A percentile compares a stretch with the other conserved stretches of the same genome.
These are phyloP conservation scores for Tenebrosternarchus preto DNA, from an alignment of 2,113 vertebrate genomes.

Conservation along the genomic window DNA sequence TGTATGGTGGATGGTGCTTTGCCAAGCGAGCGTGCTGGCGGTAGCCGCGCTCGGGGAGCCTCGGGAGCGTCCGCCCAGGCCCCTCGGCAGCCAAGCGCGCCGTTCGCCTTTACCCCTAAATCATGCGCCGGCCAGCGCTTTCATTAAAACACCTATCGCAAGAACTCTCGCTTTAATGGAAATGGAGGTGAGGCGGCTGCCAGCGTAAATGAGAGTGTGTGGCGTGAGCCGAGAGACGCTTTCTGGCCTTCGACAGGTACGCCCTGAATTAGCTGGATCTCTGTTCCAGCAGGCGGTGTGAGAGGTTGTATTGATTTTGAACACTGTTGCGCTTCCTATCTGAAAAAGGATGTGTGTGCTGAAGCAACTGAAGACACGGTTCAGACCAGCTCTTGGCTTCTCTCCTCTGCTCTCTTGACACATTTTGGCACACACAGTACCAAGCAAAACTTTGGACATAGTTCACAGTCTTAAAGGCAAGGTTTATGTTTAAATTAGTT, in stretches of 20 bases:
- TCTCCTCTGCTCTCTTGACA: slow-evolving; percentile 41
- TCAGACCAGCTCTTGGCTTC: slow-evolving; percentile 68
- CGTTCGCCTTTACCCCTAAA: no score
- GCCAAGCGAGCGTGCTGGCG: neutral
- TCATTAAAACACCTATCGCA: slow-evolving; percentile 80
- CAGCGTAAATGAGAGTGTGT: slow-evolving; percentile 76
- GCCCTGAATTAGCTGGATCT: slow-evolving; percentile 78
- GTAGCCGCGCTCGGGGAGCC: neutral
- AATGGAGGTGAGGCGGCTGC: slow-evolving; percentile 68
- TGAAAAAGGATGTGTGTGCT: slow-evolving; percentile 77
- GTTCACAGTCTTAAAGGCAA: no score
- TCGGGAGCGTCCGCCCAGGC: slow-evolving; percentile 9
- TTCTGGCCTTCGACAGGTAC: slow-evolving; percentile 75
- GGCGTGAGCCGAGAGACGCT: slow-evolving; percentile 70
- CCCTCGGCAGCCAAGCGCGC: no score
- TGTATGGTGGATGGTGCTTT: neutral
- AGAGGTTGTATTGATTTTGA: slow-evolving; percentile 78
- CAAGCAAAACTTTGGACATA: no score
- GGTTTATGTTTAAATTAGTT: no score
- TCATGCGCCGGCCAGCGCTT: slow-evolving; percentile 50
- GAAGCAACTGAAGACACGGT: slow-evolving; percentile 73
- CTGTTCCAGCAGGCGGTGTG: slow-evolving; percentile 75
- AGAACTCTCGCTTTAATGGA: slow-evolving; percentile 77
- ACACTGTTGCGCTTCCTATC: slow-evolving; percentile 77
- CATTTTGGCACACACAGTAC: no score